phyloP scores from a whole-genome alignment of 2,888 invertebrate species.

The Argynnis bischoffii region DNA sequence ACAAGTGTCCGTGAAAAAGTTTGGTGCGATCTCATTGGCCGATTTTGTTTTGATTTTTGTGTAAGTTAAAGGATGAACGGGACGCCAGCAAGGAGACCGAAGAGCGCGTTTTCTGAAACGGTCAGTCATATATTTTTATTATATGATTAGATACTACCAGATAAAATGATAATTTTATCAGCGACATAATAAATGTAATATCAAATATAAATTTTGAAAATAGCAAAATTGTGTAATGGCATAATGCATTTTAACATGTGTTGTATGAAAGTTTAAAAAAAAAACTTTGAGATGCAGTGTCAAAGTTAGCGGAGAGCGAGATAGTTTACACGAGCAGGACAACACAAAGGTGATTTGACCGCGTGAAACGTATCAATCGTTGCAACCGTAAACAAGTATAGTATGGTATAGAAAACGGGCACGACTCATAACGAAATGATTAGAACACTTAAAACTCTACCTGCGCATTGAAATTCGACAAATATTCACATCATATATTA shows the following conservation, averaged over 20 bases:
- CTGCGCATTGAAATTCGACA: background rate
- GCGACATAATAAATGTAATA: background rate
- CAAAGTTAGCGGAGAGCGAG: conserved; percentile 41
- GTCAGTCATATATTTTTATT: conserved; percentile 51
- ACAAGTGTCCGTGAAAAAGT: conserved; percentile 77
- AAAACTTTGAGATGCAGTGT: conserved; percentile 36
- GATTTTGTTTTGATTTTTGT: conserved; percentile 61
- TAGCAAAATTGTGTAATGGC: background rate
- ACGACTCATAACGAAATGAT: conserved; percentile 10
- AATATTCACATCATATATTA: background rate
- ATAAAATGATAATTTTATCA: conserved; percentile 10
- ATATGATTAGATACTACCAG: background rate
- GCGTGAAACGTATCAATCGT: conserved; percentile 46
- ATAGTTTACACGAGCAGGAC: conserved; percentile 39
- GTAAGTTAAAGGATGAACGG: conserved; percentile 71
- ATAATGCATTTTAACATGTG: conserved; percentile 9
- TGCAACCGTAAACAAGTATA: conserved; percentile 45
- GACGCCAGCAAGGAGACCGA: conserved; percentile 73
- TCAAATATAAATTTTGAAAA: background rate
- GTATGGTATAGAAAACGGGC: background rate
- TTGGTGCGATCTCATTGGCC: conserved; percentile 64
- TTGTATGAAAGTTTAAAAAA: conserved; percentile 1
- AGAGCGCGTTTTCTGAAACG: conserved; percentile 77
- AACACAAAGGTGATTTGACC: conserved; percentile 45
- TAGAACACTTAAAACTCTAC: background rate